phyloP scores from a whole-genome alignment of 2,888 invertebrate species.

The Arge pagana region DNA sequence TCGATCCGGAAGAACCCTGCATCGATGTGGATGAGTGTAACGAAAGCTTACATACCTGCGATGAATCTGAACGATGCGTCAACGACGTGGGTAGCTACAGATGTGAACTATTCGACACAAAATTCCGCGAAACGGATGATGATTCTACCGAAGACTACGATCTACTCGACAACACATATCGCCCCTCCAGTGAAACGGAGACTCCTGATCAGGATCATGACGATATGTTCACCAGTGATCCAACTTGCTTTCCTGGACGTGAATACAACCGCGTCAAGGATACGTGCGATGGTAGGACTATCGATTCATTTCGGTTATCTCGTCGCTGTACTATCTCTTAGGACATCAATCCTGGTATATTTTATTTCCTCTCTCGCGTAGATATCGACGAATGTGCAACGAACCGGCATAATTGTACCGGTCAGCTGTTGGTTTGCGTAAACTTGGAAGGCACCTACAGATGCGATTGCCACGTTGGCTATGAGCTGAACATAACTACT shows the following conservation, averaged over 20 bases:
- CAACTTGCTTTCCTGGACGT: slow-evolving; percentile 65
- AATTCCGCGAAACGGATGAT: neutral
- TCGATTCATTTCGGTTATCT: slow-evolving; percentile 3
- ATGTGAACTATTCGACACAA: slow-evolving; percentile 44
- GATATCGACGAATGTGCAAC: slow-evolving; percentile 44
- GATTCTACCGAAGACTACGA: slow-evolving; percentile 8
- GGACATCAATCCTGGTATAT: too few species aligned
- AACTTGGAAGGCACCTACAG: slow-evolving; percentile 69
- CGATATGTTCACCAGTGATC: neutral
- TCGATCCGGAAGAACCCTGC: slow-evolving; percentile 59
- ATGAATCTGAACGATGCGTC: slow-evolving; percentile 45
- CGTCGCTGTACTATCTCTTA: too few species aligned
- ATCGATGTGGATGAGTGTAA: slow-evolving; percentile 17
- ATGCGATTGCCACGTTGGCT: slow-evolving; percentile 66
- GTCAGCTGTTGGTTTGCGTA: slow-evolving; percentile 16
- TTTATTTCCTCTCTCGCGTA: slow-evolving; percentile 6
- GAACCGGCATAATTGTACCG: slow-evolving; percentile 29
- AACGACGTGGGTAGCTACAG: slow-evolving; percentile 62
- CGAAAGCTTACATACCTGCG: slow-evolving; percentile 25
- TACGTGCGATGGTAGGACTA: slow-evolving; percentile 65
- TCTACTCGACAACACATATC: slow-evolving; percentile 24
- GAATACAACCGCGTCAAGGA: slow-evolving; percentile 61
- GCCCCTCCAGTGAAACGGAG: neutral
- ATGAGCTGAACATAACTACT: slow-evolving; percentile 61
- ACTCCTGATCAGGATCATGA: neutral